Base-by-base conservation (phyloP, 2,113 vertebrate genomes). In the Rhea americana region DNA sequence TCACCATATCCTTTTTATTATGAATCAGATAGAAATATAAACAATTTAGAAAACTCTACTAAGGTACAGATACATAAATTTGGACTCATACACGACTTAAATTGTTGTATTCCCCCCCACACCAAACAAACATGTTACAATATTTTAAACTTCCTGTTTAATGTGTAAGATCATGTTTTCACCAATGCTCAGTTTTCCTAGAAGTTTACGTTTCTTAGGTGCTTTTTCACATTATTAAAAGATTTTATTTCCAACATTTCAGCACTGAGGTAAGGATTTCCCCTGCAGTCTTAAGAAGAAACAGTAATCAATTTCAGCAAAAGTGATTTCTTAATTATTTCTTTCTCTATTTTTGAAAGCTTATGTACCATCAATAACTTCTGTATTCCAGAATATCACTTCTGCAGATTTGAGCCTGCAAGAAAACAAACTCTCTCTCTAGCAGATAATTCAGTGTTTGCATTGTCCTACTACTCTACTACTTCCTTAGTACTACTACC, bases 71-170 rank as follows among this genome's bases (percentile, higher is more conserved):
- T 7, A 41, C 6, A 75, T 83, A 88, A 75, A 78, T 93, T 2
- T 72, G 39, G 13, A 28, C 39, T 88, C 85, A 93, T 83, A 25
- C 4, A 91, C 91, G 86, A 94, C 76, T 80, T 76, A 90, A 66
- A 65, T 83, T 90, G 17, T 83, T 14, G 6, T 72, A 22, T 68
- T 85, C 13, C 70, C 32, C 74, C 59, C 19, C 59, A n/a, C 25
- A 4, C 8, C 48, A 80, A 39, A 47, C 16, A 76, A 19, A 20
- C 6, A 0, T 32, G 26, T 65, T 53, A 59, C 21, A 71, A 41
- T 50, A 62, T 59, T 79, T 72, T 37, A 22, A 92, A 20, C 21
- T 16, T 79, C 26, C 26, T 63, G 7, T 48, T 61, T 73, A 43
- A 75, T 4, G 9, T 12, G 8, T 28, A 74, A 35, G 30, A 75